Base-by-base conservation (phyloP, 2,888 invertebrate genomes). In the Dryomyza anilis region DNA sequence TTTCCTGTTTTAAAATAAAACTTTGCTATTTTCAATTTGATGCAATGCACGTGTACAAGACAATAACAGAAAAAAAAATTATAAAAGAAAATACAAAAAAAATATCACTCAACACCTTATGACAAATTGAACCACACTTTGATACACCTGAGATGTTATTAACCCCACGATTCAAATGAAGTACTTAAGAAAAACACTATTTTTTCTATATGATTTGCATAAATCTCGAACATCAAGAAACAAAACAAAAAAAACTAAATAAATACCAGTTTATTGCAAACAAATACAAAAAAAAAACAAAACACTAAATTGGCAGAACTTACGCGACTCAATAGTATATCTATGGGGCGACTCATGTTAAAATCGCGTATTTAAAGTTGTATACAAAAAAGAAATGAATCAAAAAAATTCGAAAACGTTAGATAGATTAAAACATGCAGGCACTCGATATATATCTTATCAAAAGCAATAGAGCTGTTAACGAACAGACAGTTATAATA, bases 321-420 rank as follows among this genome's bases (percentile, higher is more conserved):
- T 78, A 82, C 82, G 65, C 79, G 81, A 65, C 76, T 76, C 64
- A 82, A 73, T 52, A 82, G 68, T 59, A 82, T 79, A 76, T 82
- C 82, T 67, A 82, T 82, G 55, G 82, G 77, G 56, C 81, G 74
- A 63, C 78, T 81, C 82, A 82, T 81, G 65, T 43, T 60, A 39
- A 5, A 29, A 21, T 48, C 25, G 1, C 25, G 23, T 39, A 56
- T 19, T 57, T 43, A 14, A 1, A 25, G 14, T 21, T 8, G 10
- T 27, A 2, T 16, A n/a, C 16, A 16, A 43, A 45, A 57, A 19
- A 27, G 10, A 57, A 12, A 7, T 27, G 43, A 19, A 29, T 21
- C 3, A 16, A 36, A 56, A 39, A 19, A 19, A 30, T 52, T 16
- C 27, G 19, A 23, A 23, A 14, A 25, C 16, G 19, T 21, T 25